Base-by-base conservation (phyloP, 2,113 vertebrate species). In the Scomber scombrus region DNA sequence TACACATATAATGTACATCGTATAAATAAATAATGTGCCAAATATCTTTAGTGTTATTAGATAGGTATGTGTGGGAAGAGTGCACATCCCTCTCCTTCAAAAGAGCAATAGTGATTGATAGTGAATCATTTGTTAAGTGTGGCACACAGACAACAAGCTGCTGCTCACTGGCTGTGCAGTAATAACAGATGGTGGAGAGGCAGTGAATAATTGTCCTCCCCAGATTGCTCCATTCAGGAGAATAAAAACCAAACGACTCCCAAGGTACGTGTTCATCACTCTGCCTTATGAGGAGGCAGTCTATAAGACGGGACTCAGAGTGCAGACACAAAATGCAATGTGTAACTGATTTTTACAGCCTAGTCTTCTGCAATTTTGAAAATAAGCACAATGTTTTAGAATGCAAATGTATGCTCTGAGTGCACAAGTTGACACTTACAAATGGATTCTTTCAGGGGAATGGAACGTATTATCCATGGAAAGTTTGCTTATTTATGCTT, bases 211-310 rank as follows among this genome's bases (percentile, higher is more conserved):
- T 74, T 78, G 82, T 73, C 78, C 67, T 65, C 40, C 56, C 64
- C 69, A 78, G 73, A 85, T 77, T 29, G 43, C 77, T 85, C 68
- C 56, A 81, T 90, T 88, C 83, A 91, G 85, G 70, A 75, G 72
- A 70, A 78, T 88, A 78, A 88, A 82, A 88, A 45, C 73, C 80
- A 81, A 82, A 91, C 26, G 6, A 83, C 78, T 89, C 88, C 90
- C 91, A 68, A 75, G 88, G 75, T 88, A 66, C 74, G 1, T 50
- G 81, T 91, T 87, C 81, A 85, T 89, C 85, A 88, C 69, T 81
- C 72, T 13, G 75, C 45, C 73, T 86, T 80, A 78, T 69, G 66
- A 85, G 79, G 64, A 79, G 55, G 55, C 72, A 52, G 72, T 56
- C 23, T 57, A n/a, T 61, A 62, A 63, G 66, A 83, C 1, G 0